These are phyloP conservation scores for Microhierax caerulescens DNA, from an alignment of 2,797 vertebrate genomes.

Conservation along the genomic window DNA sequence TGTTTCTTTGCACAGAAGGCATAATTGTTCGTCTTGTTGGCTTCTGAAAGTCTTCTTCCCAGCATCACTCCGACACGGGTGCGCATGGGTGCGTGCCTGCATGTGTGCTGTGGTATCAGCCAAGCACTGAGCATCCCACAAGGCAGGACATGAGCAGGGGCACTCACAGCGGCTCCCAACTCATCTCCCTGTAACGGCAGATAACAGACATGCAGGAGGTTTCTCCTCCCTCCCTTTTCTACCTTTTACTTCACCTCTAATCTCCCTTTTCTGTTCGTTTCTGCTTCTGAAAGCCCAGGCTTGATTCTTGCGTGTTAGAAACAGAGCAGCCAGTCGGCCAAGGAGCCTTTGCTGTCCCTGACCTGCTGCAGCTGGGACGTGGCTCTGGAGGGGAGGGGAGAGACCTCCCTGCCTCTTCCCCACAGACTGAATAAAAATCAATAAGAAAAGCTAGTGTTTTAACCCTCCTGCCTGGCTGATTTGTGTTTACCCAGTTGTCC, in stretches of 20 bases:
- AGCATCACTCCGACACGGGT: accelerated
- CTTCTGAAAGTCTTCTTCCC: neutral
- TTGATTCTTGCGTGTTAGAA: neutral
- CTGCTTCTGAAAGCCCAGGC: neutral
- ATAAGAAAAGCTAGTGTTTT: neutral
- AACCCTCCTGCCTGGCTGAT: neutral
- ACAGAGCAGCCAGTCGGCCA: accelerated
- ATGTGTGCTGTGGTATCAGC: neutral
- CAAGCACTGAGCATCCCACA: accelerated
- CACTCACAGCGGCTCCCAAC: neutral
- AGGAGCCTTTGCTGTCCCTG: neutral
- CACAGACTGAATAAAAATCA: neutral
- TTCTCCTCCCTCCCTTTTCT: neutral
- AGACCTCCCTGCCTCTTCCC: neutral
- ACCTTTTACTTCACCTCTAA: neutral
- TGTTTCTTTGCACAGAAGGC: neutral
- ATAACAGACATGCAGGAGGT: neutral
- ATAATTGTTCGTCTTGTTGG: neutral
- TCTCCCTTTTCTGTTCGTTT: neutral
- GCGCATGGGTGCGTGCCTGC: neutral
- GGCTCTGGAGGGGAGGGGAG: neutral
- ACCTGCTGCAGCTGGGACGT: neutral
- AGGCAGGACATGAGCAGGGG: neutral
- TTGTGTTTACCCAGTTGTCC: neutral
- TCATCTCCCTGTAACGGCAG: neutral